These are phyloP conservation scores for Otolemur crassicaudatus DNA, from an alignment of 2,797 vertebrate species.

Conservation along the genomic window DNA sequence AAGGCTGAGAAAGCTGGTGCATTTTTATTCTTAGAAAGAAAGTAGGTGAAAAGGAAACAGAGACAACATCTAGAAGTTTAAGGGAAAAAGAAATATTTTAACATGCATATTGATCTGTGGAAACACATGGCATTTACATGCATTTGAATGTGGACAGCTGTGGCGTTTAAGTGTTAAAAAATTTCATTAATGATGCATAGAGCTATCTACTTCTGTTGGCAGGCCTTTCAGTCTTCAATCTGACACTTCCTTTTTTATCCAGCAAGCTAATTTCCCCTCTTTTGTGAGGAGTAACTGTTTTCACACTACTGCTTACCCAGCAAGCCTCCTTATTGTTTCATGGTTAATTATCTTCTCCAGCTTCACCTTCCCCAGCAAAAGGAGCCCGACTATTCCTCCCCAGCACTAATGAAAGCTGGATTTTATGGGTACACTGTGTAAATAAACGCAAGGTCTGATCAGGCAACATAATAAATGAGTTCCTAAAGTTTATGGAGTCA, in stretches of 20 bases:
- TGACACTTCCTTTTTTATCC: constrained; percentile 90
- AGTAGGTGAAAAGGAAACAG: constrained; percentile 79
- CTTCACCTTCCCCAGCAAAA: constrained; percentile 87
- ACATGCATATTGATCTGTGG: constrained; percentile 85
- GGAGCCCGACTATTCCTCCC: constrained; percentile 81
- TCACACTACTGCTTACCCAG: constrained; percentile 90
- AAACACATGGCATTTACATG: constrained; percentile 85
- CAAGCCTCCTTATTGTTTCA: constrained; percentile 90
- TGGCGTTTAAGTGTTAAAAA: constrained; percentile 89
- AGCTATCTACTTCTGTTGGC: constrained; percentile 88
- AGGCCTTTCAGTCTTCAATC: constrained; percentile 89
- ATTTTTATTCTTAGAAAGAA: constrained; percentile 77
- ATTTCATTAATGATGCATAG: constrained; percentile 88
- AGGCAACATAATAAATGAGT: constrained; percentile 86
- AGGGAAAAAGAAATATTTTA: constrained; percentile 84
- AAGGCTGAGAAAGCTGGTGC: constrained; percentile 63
- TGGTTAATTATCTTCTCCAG: constrained; percentile 90
- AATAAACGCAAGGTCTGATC: constrained; percentile 87
- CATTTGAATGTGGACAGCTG: constrained; percentile 87
- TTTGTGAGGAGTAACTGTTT: constrained; percentile 92
- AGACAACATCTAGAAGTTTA: constrained; percentile 83
- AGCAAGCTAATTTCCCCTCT: constrained; percentile 91
- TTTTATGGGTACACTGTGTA: constrained; percentile 86
- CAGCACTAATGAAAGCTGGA: constrained; percentile 85
- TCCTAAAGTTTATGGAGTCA: constrained; percentile 88